Percentiles rank a stretch among this genome's conserved stretches.
These are phyloP conservation scores for Omphaloscelis lunosa DNA, from an alignment of 2,888 invertebrate genomes.

Conservation along the genomic window DNA sequence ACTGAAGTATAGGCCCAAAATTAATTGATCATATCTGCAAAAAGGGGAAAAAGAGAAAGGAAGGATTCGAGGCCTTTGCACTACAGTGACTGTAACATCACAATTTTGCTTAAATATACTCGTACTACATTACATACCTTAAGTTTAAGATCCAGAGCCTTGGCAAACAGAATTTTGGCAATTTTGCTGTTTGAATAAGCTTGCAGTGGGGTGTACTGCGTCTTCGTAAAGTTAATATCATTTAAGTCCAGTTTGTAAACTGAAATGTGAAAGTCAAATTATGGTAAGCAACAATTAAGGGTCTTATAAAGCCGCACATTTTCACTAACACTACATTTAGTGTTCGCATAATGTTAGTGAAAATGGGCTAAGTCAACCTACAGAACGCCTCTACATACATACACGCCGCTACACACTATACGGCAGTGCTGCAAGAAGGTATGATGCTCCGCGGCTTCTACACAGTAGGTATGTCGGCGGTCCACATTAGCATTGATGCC, in stretches of 20 bases:
- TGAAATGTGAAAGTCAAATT: conserved; percentile 73
- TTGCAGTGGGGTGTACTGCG: conserved; percentile 90
- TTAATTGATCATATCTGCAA: too few relatives aligned
- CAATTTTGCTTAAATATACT: neutral
- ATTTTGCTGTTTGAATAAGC: conserved; percentile 95
- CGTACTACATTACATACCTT: conserved; percentile 81
- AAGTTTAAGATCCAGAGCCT: conserved; percentile 91
- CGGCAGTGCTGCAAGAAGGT: neutral
- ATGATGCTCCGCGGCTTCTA: neutral
- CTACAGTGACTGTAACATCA: neutral
- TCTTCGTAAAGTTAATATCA: conserved; percentile 92
- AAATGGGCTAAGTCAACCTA: neutral
- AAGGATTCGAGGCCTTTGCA: neutral
- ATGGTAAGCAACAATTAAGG: neutral
- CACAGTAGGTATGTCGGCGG: neutral
- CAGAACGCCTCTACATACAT: neutral
- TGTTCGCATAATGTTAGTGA: neutral
- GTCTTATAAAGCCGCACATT: neutral
- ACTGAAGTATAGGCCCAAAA: neutral
- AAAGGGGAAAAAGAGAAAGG: neutral
- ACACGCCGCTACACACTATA: neutral
- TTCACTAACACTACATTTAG: neutral
- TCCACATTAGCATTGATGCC: neutral
- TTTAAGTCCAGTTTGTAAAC: conserved; percentile 90
- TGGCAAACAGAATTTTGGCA: conserved; percentile 94